A percentile compares a stretch with the other conserved stretches of the same genome.
phyloP scores from a whole-genome alignment of 1,140 invertebrate species.

The Achatina immaculata region DNA sequence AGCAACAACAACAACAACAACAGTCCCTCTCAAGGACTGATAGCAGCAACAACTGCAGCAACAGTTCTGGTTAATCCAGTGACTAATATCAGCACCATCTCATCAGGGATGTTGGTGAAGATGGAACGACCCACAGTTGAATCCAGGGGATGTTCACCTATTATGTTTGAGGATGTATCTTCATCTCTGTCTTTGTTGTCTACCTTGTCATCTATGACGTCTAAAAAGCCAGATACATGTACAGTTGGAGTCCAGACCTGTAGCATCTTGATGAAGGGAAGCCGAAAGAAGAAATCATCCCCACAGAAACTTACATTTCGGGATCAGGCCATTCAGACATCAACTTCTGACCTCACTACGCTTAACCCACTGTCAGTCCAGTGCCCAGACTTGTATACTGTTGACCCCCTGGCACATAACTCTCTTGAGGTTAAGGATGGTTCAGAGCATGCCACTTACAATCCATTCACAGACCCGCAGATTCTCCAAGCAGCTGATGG shows the following conservation, averaged over 20 bases:
- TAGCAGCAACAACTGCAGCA: slow-evolving; percentile 6
- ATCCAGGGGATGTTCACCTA: slow-evolving; percentile 65
- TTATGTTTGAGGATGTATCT: slow-evolving; percentile 47
- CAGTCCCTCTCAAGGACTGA: neutral
- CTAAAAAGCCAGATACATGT: slow-evolving; percentile 4
- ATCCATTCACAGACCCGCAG: slow-evolving; percentile 64
- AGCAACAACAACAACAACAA: neutral
- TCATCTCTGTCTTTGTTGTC: slow-evolving; percentile 16
- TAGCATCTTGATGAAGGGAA: neutral
- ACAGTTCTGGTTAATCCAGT: slow-evolving; percentile 45
- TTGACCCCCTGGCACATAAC: slow-evolving; percentile 17
- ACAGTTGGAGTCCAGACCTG: slow-evolving; percentile 28
- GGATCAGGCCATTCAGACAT: slow-evolving; percentile 30
- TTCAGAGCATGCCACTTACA: slow-evolving; percentile 40
- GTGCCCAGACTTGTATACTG: slow-evolving; percentile 25
- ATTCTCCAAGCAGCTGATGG: slow-evolving; percentile 76
- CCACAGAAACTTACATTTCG: slow-evolving; percentile 9
- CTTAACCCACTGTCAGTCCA: slow-evolving; percentile 31
- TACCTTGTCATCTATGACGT: slow-evolving; percentile 11
- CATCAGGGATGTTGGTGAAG: slow-evolving; percentile 24
- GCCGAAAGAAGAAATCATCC: neutral
- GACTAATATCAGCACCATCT: slow-evolving; percentile 18
- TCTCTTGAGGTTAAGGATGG: slow-evolving; percentile 23
- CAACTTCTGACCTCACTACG: neutral
- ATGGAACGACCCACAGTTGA: slow-evolving; percentile 45